Conservation (phyloP, 2,888 invertebrate species). For the Thera britannica region DNA sequence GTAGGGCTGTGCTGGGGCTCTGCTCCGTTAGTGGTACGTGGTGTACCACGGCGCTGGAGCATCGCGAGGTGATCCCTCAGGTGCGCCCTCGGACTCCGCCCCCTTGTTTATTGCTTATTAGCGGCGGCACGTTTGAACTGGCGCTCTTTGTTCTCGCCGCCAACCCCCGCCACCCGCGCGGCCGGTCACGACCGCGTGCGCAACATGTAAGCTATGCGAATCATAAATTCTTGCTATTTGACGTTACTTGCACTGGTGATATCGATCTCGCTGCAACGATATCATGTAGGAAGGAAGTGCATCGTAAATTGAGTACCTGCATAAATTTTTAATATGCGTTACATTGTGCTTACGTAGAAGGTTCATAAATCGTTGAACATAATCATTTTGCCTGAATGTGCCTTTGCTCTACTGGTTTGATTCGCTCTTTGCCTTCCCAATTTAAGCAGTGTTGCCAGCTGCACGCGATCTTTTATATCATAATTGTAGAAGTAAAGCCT, state of each 20-base stretch:
- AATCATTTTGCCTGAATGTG: slow-evolving; percentile 7
- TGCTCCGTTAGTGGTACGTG: slow-evolving; percentile 31
- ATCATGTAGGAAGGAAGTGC: slow-evolving; percentile 76
- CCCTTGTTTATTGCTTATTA: slow-evolving; percentile 86
- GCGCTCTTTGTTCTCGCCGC: slow-evolving; percentile 81
- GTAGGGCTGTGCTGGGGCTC: slow-evolving; percentile 43
- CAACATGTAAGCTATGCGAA: slow-evolving; percentile 74
- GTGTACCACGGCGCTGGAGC: slow-evolving; percentile 50
- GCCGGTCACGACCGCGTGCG: slow-evolving; percentile 74
- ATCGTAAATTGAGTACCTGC: slow-evolving; percentile 53
- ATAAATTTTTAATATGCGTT: slow-evolving; percentile 44
- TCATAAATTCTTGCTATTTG: slow-evolving; percentile 83
- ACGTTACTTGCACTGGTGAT: slow-evolving; percentile 77
- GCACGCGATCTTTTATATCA: slow-evolving; percentile 27
- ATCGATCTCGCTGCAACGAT: slow-evolving; percentile 78
- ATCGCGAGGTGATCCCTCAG: slow-evolving; percentile 80
- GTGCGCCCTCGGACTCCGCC: slow-evolving; percentile 79
- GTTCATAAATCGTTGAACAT: slow-evolving; percentile 21
- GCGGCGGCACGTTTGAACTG: slow-evolving; percentile 82
- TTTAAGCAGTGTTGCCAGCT: slow-evolving; percentile 20
- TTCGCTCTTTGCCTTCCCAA: not conserved
- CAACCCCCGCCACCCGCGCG: slow-evolving; percentile 54
- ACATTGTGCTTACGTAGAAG: slow-evolving; percentile 22
- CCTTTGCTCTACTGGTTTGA: not conserved
- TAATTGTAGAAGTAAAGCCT: slow-evolving; percentile 26